Evolutionary conservation across 1,140 invertebrate species (phyloP), one percentile per base, ranked within the genome.

Genomic region (Geopemphigus sp.): DNA sequence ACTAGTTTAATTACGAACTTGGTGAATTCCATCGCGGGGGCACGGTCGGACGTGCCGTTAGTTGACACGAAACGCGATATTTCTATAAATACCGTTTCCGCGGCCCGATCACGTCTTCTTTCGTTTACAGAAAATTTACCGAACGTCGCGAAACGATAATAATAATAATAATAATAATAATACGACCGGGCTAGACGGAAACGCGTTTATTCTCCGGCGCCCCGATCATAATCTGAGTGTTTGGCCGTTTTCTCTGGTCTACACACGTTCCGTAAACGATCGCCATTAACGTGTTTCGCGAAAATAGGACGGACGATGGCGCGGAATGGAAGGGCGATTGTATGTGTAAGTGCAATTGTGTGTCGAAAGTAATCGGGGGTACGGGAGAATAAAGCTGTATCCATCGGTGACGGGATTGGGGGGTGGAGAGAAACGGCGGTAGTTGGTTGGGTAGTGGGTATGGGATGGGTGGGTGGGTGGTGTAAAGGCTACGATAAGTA

Each of bases 331-430:
- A 24, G 54, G 29, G 73, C 59, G 54, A 39, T 56, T 56, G 54
- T 76, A 39, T 59, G 53, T 57, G 73, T 76, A 76, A 76, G 73
- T 76, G 73, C 73, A 76, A 76, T 76, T 76, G 73, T 76, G 73
- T 76, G 73, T 76, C 73, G 73, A 76, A 76, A 76, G 73, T 76
- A 73, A 73, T 73, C 70, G 70, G 54, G 70, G 54, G 50, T 56
- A 73, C 54, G 47, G 70, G 54, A 73, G 26, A 56, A 73, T 39
- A 24, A 39, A 39, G 72, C 54, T 50, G 54, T 59, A 76, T 56
- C n/a, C 54, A 14, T 39, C 12, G 47, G 47, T 12, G 50, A 54
- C 47, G 53, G 15, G 22, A 54, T 73, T 22, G 39, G 17, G 26
- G 22, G 15, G 56, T 39, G 56, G 39, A 6, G 32, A 11, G 15